Evolutionary conservation across 2,113 vertebrate species (phyloP), one percentile per base, ranked within the genome.

Genomic region (Antigone vipio): DNA sequence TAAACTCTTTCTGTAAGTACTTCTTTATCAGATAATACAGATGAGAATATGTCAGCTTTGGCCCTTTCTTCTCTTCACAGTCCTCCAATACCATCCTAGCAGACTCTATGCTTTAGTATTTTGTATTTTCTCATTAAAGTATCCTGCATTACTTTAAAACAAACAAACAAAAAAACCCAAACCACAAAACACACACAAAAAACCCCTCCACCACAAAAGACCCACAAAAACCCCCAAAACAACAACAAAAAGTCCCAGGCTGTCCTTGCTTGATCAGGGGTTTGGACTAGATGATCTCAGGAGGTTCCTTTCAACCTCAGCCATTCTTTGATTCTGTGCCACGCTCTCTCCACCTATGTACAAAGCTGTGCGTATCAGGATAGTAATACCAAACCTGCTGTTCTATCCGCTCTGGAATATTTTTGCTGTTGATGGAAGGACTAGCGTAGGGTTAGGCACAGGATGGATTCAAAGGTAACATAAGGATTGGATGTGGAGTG

Each of bases 311-410:
- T 42, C 30, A 69, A 18, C 11, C 8, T n/a, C 55, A 73, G 2
- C 12, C 20, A 5, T 35, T 40, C 13, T 63, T 76, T 56, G 13
- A 26, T 77, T 86, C 19, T 49, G 11, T 73, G 26, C 5, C 15
- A 24, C 0, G 3, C 2, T 26, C 10, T 52, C 12, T 88, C 20
- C 24, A 49, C 6, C 5, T 63, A 23, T 0, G 0, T 19, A 44
- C 11, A 44, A 76, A 91, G 14, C 16, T 64, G 3, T 34, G 5
- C 4, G 3, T 74, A 2, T 50, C n/a, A 56, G 35, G 30, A 56
- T 8, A 42, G 8, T 27, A 82, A 66, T 29, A 24, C 3, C 26
- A 55, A 88, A 87, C 69, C 12, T 81, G 8, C 29, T 71, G 7
- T 52, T 89, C 30, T 71, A 5, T 44, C n/a, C 6, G 10, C 17